Evolutionary conservation across 2,113 vertebrate species (phyloP).

Genomic region (Myocastor coypus): DNA sequence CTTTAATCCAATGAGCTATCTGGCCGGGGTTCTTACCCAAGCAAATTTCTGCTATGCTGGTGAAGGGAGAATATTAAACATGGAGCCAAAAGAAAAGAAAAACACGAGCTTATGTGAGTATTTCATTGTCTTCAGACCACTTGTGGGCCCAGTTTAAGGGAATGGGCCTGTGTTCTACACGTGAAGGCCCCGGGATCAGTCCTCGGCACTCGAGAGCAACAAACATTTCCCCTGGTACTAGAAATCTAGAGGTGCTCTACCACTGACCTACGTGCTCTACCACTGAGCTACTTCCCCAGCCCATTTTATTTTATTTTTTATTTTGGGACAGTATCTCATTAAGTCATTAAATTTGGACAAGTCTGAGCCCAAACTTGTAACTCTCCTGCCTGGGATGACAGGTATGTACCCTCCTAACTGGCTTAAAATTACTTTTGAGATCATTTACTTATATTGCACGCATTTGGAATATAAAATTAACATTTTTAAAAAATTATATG

Average conservation of each 20-base stretch:
- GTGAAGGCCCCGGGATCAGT: neutral
- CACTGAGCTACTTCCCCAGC: neutral
- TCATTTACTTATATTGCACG: neutral
- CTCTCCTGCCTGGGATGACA: neutral
- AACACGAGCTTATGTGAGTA: neutral
- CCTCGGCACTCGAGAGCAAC: neutral
- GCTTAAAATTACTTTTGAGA: neutral
- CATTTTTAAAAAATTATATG: neutral
- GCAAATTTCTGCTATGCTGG: neutral
- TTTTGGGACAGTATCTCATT: neutral
- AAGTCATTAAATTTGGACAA: neutral
- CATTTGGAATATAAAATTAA: constrained; percentile 18
- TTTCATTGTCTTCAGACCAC: neutral
- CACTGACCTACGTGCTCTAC: neutral
- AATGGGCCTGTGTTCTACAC: neutral
- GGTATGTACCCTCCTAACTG: neutral
- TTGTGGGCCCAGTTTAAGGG: neutral
- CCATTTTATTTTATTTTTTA: neutral
- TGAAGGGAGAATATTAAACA: neutral
- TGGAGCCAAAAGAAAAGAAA: neutral
- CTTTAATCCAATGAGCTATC: no score
- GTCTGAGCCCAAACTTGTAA: neutral
- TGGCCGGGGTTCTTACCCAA: neutral
- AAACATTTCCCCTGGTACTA: neutral
- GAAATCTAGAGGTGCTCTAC: neutral